These are phyloP conservation scores for Eutrigla gurnardus DNA, from an alignment of 2,797 vertebrate species.

Conservation along the genomic window DNA sequence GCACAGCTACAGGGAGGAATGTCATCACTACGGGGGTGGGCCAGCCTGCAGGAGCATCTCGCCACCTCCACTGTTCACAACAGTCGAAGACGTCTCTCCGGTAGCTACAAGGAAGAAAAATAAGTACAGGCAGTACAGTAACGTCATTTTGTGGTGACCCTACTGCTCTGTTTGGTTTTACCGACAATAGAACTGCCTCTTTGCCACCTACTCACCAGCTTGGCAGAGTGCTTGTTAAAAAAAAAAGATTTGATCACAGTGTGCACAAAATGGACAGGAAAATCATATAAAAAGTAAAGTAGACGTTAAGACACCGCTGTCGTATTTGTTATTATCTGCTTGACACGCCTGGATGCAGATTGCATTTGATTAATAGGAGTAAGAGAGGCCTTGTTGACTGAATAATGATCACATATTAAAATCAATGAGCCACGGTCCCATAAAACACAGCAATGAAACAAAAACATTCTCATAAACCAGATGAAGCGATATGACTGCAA, in stretches of 20 bases:
- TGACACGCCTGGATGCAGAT: neutral
- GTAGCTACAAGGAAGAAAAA: conserved; percentile 21
- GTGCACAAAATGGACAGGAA: conserved; percentile 18
- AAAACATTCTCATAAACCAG: conserved; percentile 6
- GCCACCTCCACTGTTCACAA: conserved; percentile 3
- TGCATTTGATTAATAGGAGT: neutral
- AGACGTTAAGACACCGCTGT: neutral
- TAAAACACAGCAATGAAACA: conserved; percentile 4
- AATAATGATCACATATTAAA: conserved; percentile 12
- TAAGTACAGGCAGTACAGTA: conserved; percentile 6
- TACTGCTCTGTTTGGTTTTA: conserved; percentile 41
- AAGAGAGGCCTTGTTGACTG: conserved; percentile 1
- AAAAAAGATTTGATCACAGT: conserved; percentile 1
- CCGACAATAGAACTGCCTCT: conserved; percentile 28
- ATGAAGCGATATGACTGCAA: neutral
- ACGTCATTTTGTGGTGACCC: conserved; percentile 18
- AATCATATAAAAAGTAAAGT: neutral
- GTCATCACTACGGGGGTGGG: neutral
- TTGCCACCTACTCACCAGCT: conserved; percentile 51
- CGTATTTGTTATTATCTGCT: neutral
- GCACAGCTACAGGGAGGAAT: neutral
- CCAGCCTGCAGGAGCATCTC: neutral
- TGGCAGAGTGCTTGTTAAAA: conserved; percentile 20
- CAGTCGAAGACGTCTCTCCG: neutral
- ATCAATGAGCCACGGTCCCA: conserved; percentile 8